Percentiles rank a stretch among this genome's conserved stretches.
Conservation (phyloP, 2,113 vertebrate species). For the Gobius niger region DNA sequence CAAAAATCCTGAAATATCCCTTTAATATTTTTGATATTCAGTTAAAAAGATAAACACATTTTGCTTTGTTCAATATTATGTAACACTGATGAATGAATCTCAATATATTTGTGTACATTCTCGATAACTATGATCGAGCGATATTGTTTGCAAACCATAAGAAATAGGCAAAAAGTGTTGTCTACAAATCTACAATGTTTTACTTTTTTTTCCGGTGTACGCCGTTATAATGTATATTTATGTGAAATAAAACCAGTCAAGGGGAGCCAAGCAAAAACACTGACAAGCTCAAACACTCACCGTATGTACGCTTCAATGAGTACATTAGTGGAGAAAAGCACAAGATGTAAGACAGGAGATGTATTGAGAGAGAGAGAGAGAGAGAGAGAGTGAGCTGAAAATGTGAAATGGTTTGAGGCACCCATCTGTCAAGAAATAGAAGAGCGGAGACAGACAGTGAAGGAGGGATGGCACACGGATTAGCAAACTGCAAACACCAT, state of each 20-base stretch:
- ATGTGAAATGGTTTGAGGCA: slow-evolving; percentile 52
- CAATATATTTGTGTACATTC: too few relatives aligned
- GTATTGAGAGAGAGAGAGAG: slow-evolving; percentile 14
- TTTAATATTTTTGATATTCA: too few relatives aligned
- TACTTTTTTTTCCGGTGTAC: not conserved
- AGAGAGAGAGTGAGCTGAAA: slow-evolving; percentile 26
- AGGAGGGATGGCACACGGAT: slow-evolving; percentile 1
- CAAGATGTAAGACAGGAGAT: slow-evolving; percentile 16
- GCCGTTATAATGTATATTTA: not conserved
- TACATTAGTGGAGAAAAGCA: slow-evolving; percentile 24
- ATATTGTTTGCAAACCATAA: too few relatives aligned
- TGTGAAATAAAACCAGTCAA: slow-evolving; percentile 1
- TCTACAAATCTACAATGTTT: too few relatives aligned
- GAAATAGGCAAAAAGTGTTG: too few relatives aligned
- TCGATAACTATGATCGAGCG: too few relatives aligned
- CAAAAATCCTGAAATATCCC: too few relatives aligned
- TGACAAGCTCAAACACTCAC: slow-evolving; percentile 27
- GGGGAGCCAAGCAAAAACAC: slow-evolving; percentile 7
- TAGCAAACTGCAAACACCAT: slow-evolving; percentile 57
- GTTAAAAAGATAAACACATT: too few relatives aligned
- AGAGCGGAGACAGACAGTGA: slow-evolving; percentile 27
- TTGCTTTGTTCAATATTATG: too few relatives aligned
- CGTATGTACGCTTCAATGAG: slow-evolving; percentile 27
- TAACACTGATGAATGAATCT: too few relatives aligned
- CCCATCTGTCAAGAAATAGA: slow-evolving; percentile 61